These are phyloP conservation scores for Ceratitis capitata DNA, from an alignment of 1,140 invertebrate species.

Conservation along the genomic window DNA sequence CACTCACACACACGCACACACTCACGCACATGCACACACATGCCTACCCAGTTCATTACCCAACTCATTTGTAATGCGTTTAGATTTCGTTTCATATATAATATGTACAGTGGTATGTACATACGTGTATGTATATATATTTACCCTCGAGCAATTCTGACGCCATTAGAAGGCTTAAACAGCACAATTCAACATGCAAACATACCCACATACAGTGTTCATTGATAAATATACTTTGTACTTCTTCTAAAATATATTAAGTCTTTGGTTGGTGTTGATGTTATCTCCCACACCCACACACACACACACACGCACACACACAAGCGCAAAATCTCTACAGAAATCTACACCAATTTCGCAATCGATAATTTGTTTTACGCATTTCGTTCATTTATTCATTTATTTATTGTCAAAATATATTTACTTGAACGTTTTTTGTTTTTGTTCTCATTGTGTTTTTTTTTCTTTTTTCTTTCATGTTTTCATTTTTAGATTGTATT, in stretches of 20 bases:
- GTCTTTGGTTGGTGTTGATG: background rate
- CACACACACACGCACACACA: too few species aligned
- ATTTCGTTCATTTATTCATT: background rate
- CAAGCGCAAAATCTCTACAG: background rate
- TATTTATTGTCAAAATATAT: slow-evolving; percentile 1
- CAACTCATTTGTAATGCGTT: background rate
- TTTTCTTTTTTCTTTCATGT: too few species aligned
- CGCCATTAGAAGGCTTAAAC: slow-evolving; percentile 10
- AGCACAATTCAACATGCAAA: background rate
- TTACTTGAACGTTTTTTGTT: background rate
- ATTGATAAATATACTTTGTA: background rate
- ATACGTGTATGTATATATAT: too few species aligned
- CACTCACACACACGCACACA: background rate
- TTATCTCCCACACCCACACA: too few species aligned
- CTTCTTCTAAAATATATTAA: background rate
- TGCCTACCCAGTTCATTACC: background rate
- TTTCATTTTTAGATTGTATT: background rate
- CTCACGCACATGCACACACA: too few species aligned
- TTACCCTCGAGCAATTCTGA: slow-evolving; percentile 11
- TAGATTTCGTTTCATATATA: slow-evolving; percentile 6
- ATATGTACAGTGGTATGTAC: too few species aligned
- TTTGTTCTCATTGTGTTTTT: background rate
- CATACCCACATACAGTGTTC: background rate
- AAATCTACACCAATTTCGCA: background rate
- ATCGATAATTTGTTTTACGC: slow-evolving; percentile 24